These are phyloP conservation scores for Pseudochaenichthys georgianus DNA, from an alignment of 2,797 vertebrate species.

Conservation along the genomic window DNA sequence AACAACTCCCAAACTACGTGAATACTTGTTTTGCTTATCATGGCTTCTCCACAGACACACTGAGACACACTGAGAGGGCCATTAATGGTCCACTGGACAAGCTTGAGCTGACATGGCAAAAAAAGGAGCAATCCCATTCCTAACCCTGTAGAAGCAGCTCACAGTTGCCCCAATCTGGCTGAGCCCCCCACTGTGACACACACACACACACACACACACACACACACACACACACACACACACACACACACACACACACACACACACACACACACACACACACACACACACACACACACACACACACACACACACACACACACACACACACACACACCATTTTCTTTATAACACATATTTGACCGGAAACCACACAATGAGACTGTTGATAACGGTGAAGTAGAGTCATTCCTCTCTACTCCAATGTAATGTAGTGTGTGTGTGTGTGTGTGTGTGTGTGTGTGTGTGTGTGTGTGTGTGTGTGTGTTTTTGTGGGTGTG, in stretches of 20 bases:
- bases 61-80: slow-evolving; percentile 14
- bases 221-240: no score
- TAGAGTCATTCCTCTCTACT: slow-evolving; percentile 29
- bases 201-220: slow-evolving; percentile 21
- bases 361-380: slow-evolving; percentile 29
- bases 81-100: slow-evolving; percentile 10
- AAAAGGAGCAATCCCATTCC: slow-evolving; percentile 56
- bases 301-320: slow-evolving; percentile 23
- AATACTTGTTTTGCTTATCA: slow-evolving; percentile 30
- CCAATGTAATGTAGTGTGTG: slow-evolving; percentile 9
- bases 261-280: slow-evolving; percentile 16
- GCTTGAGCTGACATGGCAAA: slow-evolving; percentile 58
- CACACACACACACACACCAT: slow-evolving; percentile 7
- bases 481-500: no score
- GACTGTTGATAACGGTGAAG: slow-evolving; percentile 11
- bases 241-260: no score
- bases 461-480: slow-evolving; percentile 32
- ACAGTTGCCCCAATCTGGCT: slow-evolving; percentile 37
- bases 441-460: slow-evolving; percentile 24
- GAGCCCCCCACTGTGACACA: slow-evolving; percentile 18
- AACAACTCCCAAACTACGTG: slow-evolving; percentile 31
- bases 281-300: slow-evolving; percentile 22
- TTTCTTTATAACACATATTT: slow-evolving; percentile 2
- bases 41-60: slow-evolving; percentile 11
- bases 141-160: slow-evolving; percentile 52